Evolutionary conservation across 92 coral and sea anemone species (phyloP).

Genomic region (Epizoanthus ramosus): DNA sequence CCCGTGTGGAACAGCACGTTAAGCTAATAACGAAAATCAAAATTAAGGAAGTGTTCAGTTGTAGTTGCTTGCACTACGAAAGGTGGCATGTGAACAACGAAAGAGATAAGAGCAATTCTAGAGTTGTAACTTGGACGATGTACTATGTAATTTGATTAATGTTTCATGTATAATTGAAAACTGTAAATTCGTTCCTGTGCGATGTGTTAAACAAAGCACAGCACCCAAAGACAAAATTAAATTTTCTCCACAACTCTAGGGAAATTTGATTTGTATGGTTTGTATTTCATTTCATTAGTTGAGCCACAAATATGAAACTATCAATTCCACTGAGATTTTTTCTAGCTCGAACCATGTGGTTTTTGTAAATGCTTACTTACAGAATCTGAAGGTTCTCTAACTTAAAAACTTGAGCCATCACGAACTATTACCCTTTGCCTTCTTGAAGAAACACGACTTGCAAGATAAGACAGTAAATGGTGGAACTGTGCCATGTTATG

Average conservation of each 20-base stretch:
- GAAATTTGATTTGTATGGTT: slow-evolving; percentile 9
- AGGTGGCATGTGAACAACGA: not conserved
- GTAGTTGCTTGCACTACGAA: not conserved
- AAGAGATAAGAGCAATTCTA: not conserved
- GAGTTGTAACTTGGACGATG: slow-evolving; percentile 16
- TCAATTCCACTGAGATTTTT: not conserved
- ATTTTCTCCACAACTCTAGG: slow-evolving; percentile 21
- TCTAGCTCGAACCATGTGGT: not conserved
- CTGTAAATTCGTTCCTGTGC: slow-evolving; percentile 6
- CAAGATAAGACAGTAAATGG: not conserved
- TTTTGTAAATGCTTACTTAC: not conserved
- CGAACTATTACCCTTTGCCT: slow-evolving; percentile 1
- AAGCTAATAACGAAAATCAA: not conserved
- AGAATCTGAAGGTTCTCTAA: not conserved
- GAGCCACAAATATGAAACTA: not conserved
- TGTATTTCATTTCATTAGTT: not conserved
- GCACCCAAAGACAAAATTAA: not conserved
- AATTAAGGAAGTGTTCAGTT: not conserved
- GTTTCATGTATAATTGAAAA: slow-evolving; percentile 64
- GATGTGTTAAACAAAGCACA: slow-evolving; percentile 9
- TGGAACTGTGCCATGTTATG: slow-evolving; percentile 13
- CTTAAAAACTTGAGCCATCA: not conserved
- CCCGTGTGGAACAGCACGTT: slow-evolving; percentile 4
- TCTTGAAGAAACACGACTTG: slow-evolving; percentile 3
- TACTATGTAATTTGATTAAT: slow-evolving; percentile 64